Evolutionary conservation across 2,113 vertebrate species (phyloP).

Genomic region (Coregonus clupeaformis): DNA sequence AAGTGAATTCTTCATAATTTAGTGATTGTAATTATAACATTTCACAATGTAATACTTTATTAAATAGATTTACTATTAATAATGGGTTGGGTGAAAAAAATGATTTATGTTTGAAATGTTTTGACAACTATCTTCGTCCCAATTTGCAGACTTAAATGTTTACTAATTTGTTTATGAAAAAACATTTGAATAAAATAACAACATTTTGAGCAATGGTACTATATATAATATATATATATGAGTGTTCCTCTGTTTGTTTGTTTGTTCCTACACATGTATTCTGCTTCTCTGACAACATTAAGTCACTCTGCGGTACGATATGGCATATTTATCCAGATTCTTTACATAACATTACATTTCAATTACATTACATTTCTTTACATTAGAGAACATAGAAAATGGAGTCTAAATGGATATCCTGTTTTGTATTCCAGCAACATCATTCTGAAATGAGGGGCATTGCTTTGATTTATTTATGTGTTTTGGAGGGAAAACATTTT

Average conservation of each 20-base stretch:
- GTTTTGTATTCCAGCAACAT: conserved; percentile 36
- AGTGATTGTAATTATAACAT: too few relatives aligned
- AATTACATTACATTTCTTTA: neutral
- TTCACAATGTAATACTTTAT: too few relatives aligned
- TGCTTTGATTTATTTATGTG: conserved; percentile 48
- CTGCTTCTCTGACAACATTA: neutral
- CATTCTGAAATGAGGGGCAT: conserved; percentile 35
- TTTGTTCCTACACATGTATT: neutral
- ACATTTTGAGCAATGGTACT: too few relatives aligned
- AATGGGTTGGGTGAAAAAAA: neutral
- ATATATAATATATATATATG: too few relatives aligned
- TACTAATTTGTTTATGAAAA: neutral
- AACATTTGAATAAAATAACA: neutral
- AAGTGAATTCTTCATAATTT: too few relatives aligned
- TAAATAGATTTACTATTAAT: too few relatives aligned
- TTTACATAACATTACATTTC: neutral
- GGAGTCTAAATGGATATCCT: conserved; percentile 41
- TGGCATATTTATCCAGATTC: neutral
- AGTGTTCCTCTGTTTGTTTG: neutral
- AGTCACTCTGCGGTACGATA: neutral
- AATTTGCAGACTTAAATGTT: too few relatives aligned
- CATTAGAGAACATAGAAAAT: neutral
- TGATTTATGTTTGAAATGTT: neutral
- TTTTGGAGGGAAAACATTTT: conserved; percentile 22
- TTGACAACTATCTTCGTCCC: too few relatives aligned